Evolutionary conservation across 2,888 invertebrate species (phyloP).

Genomic region (Erpobdella octoculata): DNA sequence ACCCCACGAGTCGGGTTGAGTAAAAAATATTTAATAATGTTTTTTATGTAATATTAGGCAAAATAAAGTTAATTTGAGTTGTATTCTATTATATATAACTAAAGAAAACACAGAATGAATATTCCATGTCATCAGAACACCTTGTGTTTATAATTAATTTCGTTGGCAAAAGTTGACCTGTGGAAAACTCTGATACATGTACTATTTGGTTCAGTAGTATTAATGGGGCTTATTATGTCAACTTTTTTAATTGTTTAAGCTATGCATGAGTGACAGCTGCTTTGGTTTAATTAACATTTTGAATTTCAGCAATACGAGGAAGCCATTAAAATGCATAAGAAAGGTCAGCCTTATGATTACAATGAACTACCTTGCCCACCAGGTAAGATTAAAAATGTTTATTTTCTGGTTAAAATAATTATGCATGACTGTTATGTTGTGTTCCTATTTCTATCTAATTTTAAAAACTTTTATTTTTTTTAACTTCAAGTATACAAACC

Average conservation of each 20-base stretch:
- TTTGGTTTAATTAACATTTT: background rate
- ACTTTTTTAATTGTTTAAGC: background rate
- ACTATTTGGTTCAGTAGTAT: too few species aligned
- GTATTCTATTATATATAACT: too few species aligned
- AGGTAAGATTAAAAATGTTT: slow-evolving; percentile 39
- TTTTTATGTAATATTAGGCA: background rate
- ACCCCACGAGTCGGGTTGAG: too few species aligned
- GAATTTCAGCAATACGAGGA: slow-evolving; percentile 68
- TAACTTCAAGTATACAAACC: too few species aligned
- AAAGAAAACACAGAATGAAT: too few species aligned
- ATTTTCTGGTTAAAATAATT: background rate
- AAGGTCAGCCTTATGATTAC: slow-evolving; percentile 66
- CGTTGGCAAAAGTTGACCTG: too few species aligned
- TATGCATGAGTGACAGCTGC: too few species aligned
- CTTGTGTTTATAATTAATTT: too few species aligned
- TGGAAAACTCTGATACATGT: too few species aligned
- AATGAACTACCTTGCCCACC: slow-evolving; percentile 82
- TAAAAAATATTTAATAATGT: background rate
- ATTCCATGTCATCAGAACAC: too few species aligned
- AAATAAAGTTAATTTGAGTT: background rate
- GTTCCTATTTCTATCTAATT: background rate
- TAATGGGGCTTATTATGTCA: too few species aligned
- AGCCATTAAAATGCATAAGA: slow-evolving; percentile 70
- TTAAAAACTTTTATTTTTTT: too few species aligned
- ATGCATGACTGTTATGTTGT: background rate